Evolutionary conservation across 37 sponge, comb jelly and placozoan genomes (phyloP), one percentile per base, ranked within the genome.

Genomic region (Petrosia ficiformis): DNA sequence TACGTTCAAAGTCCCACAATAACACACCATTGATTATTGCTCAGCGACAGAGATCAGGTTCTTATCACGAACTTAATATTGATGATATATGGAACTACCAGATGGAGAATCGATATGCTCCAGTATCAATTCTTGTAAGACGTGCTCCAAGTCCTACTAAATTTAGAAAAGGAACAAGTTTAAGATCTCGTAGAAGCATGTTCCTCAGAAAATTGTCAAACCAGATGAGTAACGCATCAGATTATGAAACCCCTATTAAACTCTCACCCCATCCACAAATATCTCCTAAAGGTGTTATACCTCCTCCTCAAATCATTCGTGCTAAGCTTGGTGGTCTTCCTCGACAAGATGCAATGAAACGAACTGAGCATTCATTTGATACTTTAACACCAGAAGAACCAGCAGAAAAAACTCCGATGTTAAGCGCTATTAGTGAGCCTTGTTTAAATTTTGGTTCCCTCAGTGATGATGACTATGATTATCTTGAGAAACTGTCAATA

Each of bases 31-130:
- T 68, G 6, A 29, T 35, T 5, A 31, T 61, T 26, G 63, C 63
- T 4, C 48, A 39, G 44, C 36, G 81, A 63, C 36, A 61, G 28
- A 61, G 26, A 61, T 26, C 63, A n/a, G 63, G 63, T 61, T 61
- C 63, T 5, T 61, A 61, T 29, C 63, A 26, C 1, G 59, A 59
- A 25, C 42, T 25, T 1, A 54, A 74, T 67, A 57, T 48, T 11
- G 75, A 82, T 3, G 75, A 74, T 1, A 66, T 58, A 1, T 82
- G 82, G 82, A 42, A 35, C 5, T 41, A 48, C 28, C 82, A 82
- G 30, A 59, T 21, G 40, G 83, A 39, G 21, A 83, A 64, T 32
- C 74, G 76, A 33, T 75, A 76, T 69, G 83, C 83, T 11, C 77
- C 83, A 26, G 70, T 83, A 41, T 75, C 77, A 1, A 31, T 59